Base-by-base conservation (phyloP, 2,797 vertebrate species). In the Oreonectes daqikongensis region DNA sequence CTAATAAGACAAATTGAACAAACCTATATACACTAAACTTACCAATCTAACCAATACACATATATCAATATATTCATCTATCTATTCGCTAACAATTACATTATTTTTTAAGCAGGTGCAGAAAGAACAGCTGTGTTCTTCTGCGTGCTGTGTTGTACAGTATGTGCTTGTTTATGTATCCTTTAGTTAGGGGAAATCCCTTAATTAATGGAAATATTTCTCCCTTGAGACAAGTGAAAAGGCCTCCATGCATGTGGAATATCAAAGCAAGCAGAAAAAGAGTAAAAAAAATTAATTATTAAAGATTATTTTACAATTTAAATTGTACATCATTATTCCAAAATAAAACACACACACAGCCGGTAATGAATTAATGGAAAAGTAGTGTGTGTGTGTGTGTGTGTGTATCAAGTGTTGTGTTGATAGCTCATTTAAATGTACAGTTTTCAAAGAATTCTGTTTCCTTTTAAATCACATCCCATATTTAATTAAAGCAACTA, bases 271-370 rank as follows among this genome's bases (percentile, higher is more conserved):
- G 72, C 35, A 40, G 59, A 76, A 30, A 76, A 75, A 48, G 14
- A 28, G 38, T 60, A 20, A 68, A 76, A 68, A 32, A n/a, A n/a
- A n/a, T n/a, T n/a, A n/a, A n/a, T n/a, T n/a, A n/a, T n/a, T n/a
- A 60, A 24, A 76, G 38, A 52, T 5, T 40, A 35, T 61, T 48
- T 46, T 32, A 68, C 63, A 57, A 81, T 78, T 66, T 64, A 15
- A 75, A 76, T 60, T 78, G 40, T 52, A 70, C 64, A 70, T 79
- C 42, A 67, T 82, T 75, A 78, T 72, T 81, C 52, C 66, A 60
- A 70, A 71, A 32, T 48, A 35, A 69, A 68, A 60, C 73, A 42
- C 44, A 77, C 65, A 59, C 44, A 77, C 50, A 77, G 28, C 15
- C 48, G 22, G 67, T 78, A 70, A 72, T 59, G 53, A 70, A 53